These are phyloP conservation scores for Atherix ibis DNA, from an alignment of 2,888 invertebrate genomes.

Conservation along the genomic window DNA sequence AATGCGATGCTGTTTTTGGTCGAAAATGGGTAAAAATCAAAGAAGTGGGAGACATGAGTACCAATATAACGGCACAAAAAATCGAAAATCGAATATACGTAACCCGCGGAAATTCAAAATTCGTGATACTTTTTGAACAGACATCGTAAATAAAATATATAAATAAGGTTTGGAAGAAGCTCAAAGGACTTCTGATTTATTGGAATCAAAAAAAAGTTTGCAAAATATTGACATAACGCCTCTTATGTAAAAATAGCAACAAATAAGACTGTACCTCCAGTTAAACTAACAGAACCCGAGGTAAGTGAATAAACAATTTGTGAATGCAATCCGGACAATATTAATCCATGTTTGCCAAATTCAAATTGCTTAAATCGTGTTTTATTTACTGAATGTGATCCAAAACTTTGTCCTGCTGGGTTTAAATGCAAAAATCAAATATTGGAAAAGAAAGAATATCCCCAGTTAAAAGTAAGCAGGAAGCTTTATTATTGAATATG, in stretches of 20 bases:
- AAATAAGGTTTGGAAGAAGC: slow-evolving; percentile 77
- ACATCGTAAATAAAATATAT: too few relatives aligned
- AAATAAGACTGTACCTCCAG: slow-evolving; percentile 47
- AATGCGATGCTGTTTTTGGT: too few relatives aligned
- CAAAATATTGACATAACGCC: too few relatives aligned
- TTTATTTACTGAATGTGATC: slow-evolving; percentile 75
- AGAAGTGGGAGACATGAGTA: slow-evolving; percentile 51
- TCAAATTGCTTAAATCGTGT: slow-evolving; percentile 77
- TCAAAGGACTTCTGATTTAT: slow-evolving; percentile 46
- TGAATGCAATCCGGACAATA: slow-evolving; percentile 56
- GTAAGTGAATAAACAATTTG: slow-evolving; percentile 39
- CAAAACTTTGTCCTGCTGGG: slow-evolving; percentile 63
- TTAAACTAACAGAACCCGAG: slow-evolving; percentile 19
- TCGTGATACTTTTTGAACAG: too few relatives aligned
- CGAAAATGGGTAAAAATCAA: too few relatives aligned
- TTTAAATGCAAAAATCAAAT: slow-evolving; percentile 72
- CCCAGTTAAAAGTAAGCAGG: slow-evolving; percentile 52
- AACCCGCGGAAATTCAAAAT: too few relatives aligned
- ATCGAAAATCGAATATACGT: too few relatives aligned
- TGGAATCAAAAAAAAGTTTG: slow-evolving; percentile 35
- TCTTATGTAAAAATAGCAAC: slow-evolving; percentile 58
- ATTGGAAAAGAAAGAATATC: slow-evolving; percentile 70
- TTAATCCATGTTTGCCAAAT: slow-evolving; percentile 66
- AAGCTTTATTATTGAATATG: slow-evolving; percentile 88
- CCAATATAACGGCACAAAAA: too few relatives aligned